Percentiles rank a stretch among this genome's conserved stretches.
Evolutionary conservation across 2,888 invertebrate species (phyloP).

Genomic region (Cerastoderma edule): DNA sequence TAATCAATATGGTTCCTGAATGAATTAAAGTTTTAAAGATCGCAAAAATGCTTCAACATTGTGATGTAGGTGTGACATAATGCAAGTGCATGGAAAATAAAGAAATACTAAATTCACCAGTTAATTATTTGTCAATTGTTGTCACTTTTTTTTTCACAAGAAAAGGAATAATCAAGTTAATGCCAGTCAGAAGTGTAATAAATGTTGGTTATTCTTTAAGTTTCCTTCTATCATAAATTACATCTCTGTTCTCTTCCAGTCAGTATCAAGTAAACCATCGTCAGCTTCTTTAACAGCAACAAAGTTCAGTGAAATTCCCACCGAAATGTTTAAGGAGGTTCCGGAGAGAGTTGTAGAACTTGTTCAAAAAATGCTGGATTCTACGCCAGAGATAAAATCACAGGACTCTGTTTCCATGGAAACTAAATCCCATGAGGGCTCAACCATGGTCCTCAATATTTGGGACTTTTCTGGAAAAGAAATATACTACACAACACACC

Average conservation of each 20-base stretch:
- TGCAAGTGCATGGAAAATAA: too few relatives aligned
- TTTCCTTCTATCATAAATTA: too few relatives aligned
- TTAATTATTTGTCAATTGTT: too few relatives aligned
- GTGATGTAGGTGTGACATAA: too few relatives aligned
- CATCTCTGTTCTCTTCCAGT: neutral
- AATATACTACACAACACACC: conserved; percentile 81
- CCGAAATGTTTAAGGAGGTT: conserved; percentile 72
- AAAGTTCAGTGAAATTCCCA: conserved; percentile 64
- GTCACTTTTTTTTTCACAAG: too few relatives aligned
- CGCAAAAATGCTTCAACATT: too few relatives aligned
- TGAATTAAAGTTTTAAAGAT: too few relatives aligned
- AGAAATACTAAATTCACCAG: too few relatives aligned
- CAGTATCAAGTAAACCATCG: conserved; percentile 36
- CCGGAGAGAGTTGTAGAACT: conserved; percentile 79
- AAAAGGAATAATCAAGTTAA: too few relatives aligned
- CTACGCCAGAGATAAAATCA: conserved; percentile 46
- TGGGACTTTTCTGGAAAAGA: conserved; percentile 83
- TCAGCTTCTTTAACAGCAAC: conserved; percentile 36
- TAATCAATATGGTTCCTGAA: too few relatives aligned
- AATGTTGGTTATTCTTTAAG: too few relatives aligned
- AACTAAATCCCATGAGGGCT: conserved; percentile 46
- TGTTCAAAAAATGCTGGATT: conserved; percentile 78
- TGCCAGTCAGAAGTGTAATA: too few relatives aligned
- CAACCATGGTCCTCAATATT: conserved; percentile 77
- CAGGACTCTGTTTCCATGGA: conserved; percentile 51